phyloP scores from a whole-genome alignment of 2,888 invertebrate species.

The Dryocosmus kuriphilus region DNA sequence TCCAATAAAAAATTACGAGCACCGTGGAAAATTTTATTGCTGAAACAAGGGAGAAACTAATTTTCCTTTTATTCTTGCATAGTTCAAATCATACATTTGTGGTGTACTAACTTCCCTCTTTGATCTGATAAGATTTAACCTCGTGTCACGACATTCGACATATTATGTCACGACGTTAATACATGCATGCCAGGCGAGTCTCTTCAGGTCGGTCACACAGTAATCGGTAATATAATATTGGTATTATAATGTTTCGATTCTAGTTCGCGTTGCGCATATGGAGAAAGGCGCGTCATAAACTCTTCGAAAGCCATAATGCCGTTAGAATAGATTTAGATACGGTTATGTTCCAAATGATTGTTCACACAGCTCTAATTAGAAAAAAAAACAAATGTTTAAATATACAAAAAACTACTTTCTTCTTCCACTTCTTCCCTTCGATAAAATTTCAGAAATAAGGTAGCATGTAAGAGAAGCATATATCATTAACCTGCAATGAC shows the following conservation, averaged over 20 bases:
- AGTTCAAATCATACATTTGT: conserved; percentile 11
- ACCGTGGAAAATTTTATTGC: no score
- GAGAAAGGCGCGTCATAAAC: conserved; percentile 36
- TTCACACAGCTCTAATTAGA: conserved; percentile 26
- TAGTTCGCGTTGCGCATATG: conserved; percentile 20
- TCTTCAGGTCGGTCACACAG: conserved; percentile 13
- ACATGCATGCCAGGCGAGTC: conserved; percentile 13
- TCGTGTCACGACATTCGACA: conserved; percentile 26
- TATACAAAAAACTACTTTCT: neutral
- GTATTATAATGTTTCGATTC: conserved; percentile 36
- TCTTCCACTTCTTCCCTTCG: neutral
- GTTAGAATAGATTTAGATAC: conserved; percentile 35
- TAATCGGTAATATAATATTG: conserved; percentile 39
- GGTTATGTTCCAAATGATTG: conserved; percentile 23
- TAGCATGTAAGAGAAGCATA: conserved; percentile 12
- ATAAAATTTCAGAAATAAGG: neutral
- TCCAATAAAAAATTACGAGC: no score
- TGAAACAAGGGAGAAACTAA: neutral
- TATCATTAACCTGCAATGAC: conserved; percentile 25
- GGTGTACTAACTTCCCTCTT: conserved; percentile 15
- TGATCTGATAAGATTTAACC: conserved; percentile 11
- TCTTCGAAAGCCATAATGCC: conserved; percentile 22
- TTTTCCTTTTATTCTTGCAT: neutral
- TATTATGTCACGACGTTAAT: conserved; percentile 23
- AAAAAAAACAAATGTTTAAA: neutral